Percentiles rank a stretch among this genome's conserved stretches.
These are phyloP conservation scores for Pseudorhiza aurosa DNA, from an alignment of 30 jellyfish, hydroid and myxozoan species.

Conservation along the genomic window DNA sequence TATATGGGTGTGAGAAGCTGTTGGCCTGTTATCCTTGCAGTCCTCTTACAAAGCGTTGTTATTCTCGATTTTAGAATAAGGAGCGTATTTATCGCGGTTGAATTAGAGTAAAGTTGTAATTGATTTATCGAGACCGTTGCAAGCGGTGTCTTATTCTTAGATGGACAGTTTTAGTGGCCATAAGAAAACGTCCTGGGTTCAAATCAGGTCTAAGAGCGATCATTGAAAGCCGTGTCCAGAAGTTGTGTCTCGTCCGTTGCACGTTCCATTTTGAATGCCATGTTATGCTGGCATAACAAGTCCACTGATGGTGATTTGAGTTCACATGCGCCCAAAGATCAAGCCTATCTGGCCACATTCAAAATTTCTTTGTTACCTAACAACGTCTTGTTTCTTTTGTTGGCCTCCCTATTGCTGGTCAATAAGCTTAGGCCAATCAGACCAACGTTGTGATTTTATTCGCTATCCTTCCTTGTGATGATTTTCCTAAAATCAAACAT, in stretches of 20 bases:
- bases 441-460: too few species aligned
- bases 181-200: slow-evolving; percentile 14
- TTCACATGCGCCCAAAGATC: too few species aligned
- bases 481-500: too few species aligned
- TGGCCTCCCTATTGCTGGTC: slow-evolving; percentile 35
- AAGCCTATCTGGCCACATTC: too few species aligned
- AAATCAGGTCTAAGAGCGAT: slow-evolving; percentile 10
- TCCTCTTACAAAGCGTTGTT: not conserved
- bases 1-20: too few species aligned
- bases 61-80: slow-evolving; percentile 13
- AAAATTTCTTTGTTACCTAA: too few species aligned
- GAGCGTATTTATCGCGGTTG: slow-evolving; percentile 38
- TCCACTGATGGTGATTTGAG: not conserved
- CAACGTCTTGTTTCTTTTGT: not conserved
- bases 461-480: too few species aligned
- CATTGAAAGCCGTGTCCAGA: too few species aligned
- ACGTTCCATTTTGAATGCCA: not conserved
- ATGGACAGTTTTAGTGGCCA: slow-evolving; percentile 45
- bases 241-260: too few species aligned
- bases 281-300: slow-evolving; percentile 56
- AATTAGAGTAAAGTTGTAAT: slow-evolving; percentile 46
- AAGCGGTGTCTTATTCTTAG: slow-evolving; percentile 13
- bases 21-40: too few species aligned
- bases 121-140: slow-evolving; percentile 17
- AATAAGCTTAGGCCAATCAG: slow-evolving; percentile 13